Evolutionary conservation across 1,140 invertebrate species (phyloP), one percentile per base, ranked within the genome.

Genomic region (Arion vulgaris): DNA sequence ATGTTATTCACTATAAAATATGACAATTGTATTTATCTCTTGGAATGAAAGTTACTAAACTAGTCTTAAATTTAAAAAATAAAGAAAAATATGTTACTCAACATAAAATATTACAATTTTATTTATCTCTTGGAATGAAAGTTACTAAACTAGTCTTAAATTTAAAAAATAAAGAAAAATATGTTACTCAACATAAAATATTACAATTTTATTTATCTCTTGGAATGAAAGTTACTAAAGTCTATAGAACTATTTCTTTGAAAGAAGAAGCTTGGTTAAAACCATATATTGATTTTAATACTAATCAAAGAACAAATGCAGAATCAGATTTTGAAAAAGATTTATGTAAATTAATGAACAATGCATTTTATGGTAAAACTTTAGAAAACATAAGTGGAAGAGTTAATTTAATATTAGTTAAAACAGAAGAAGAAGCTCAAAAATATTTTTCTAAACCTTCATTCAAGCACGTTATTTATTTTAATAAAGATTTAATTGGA

Each of bases 281-380:
- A 62, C 57, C 57, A 62, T 84, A 86, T 69, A 87, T 84, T 36
- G 51, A 83, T 36, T 82, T 84, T 73, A 87, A 84, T 57, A 86
- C 81, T n/a, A 34, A 88, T n/a, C 77, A 89, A 51, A 85, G 93
- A 87, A 90, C 84, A 81, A 72, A 85, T 72, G 89, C 92, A 36
- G 89, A 82, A 57, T 91, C 88, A 81, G 88, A 88, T 39, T 93
- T 93, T 87, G 89, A 91, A n/a, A n/a, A n/a, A n/a, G n/a, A n/a
- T n/a, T n/a, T n/a, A n/a, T n/a, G n/a, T n/a, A n/a, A n/a, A n/a
- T n/a, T n/a, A n/a, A n/a, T n/a, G n/a, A n/a, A n/a, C n/a, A n/a
- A n/a, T n/a, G n/a, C n/a, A n/a, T n/a, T 92, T 19, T 93, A 93
- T 87, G 72, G 87, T 39, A 81, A 84, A 74, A 80, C 85, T 82